Base-by-base conservation (phyloP, 2,113 vertebrate species). In the Oreocharis arfaki region DNA sequence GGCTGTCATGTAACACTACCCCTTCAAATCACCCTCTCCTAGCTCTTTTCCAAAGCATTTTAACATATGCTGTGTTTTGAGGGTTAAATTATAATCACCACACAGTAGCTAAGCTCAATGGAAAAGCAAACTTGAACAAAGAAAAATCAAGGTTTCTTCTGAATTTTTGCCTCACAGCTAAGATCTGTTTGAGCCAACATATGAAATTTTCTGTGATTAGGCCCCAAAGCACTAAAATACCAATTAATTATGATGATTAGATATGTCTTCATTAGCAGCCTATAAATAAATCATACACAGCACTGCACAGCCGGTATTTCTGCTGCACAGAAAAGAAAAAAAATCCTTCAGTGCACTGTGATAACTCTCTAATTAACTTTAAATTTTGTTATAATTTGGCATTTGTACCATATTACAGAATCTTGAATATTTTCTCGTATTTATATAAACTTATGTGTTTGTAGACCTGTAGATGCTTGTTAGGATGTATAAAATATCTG, bases 231-330 rank as follows among this genome's bases (percentile, higher is more conserved):
- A 97, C 87, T 97, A 97, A 98, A 97, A 98, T 97, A 96, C 90
- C 94, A 97, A 98, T 98, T 98, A 98, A 98, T 98, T 98, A 98
- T 95, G 96, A 97, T 98, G 96, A 98, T 98, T 98, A 97, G 94
- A 85, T 98, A 98, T 96, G 93, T 98, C 98, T 98, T 98, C 97
- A 98, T 98, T 98, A 98, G 90, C 76, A 97, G 92, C 76, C 96
- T 97, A 98, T 98, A 98, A 98, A 98, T 98, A 98, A 98, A 98
- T 97, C 97, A 98, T 96, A 84, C 76, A 96, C 71, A 83, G 88
- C 77, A 93, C 95, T 96, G 94, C 41, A 16, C 94, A 97, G 96
- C 92, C 82, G 6, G 94, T 88, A 95, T 94, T 97, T 87, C 74
- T 97, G 76, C 52, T 70, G 60, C 4, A 10, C 21, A 46, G 57